Percentiles rank a stretch among this genome's conserved stretches.
Conservation (phyloP, 2,888 invertebrate species). For the Strigamia maritima region DNA sequence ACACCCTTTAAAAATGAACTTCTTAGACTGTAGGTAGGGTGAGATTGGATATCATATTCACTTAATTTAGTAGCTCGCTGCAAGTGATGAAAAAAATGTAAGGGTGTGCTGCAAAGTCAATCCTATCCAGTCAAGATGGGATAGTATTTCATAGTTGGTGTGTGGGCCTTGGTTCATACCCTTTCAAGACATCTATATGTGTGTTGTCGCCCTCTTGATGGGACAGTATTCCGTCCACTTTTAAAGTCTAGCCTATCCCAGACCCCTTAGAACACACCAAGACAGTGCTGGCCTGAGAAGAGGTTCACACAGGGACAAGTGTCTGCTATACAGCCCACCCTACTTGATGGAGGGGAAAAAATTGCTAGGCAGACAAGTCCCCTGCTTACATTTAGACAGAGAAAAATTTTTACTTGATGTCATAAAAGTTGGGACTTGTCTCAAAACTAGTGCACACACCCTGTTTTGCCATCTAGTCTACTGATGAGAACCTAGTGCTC, state of each 20-base stretch:
- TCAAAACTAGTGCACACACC: not conserved
- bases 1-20: constrained; percentile 4
- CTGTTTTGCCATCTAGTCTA: constrained; percentile 4
- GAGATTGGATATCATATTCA: constrained; percentile 4
- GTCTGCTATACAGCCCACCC: constrained; percentile 4
- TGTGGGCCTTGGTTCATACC: not conserved
- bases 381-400: not conserved
- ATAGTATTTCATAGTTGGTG: not conserved
- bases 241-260: constrained; percentile 4
- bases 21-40: not conserved
- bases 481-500: not conserved
- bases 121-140: constrained; percentile 4
- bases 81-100: not conserved
- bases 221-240: not conserved
- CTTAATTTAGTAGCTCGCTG: not conserved
- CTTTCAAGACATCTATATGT: not conserved
- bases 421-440: constrained; percentile 4
- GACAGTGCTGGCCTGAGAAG: constrained; percentile 4
- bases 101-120: not conserved
- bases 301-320: constrained; percentile 4
- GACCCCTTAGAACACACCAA: constrained; percentile 4
- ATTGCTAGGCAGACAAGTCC: constrained; percentile 4
- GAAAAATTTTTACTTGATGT: constrained; percentile 4
- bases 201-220: constrained; percentile 4
- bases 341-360: constrained; percentile 4